These are phyloP conservation scores for Trichogramma pretiosum DNA, from an alignment of 1,140 invertebrate genomes.

Conservation along the genomic window DNA sequence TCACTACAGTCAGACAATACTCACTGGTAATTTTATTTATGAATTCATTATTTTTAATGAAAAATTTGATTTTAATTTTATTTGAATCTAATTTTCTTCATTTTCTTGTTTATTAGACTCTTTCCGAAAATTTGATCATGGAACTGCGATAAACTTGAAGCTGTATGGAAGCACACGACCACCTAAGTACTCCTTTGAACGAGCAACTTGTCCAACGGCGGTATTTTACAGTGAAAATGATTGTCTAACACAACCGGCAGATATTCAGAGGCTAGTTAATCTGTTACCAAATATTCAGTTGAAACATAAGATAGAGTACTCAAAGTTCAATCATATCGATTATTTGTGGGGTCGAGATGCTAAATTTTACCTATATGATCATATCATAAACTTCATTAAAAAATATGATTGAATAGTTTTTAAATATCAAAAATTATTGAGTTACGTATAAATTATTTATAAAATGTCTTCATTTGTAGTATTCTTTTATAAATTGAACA, in stretches of 20 bases:
- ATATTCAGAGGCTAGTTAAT: conserved; percentile 49
- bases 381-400: conserved; percentile 27
- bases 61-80: background rate
- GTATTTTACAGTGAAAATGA: conserved; percentile 68
- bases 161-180: conserved; percentile 43
- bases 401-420: conserved; percentile 12
- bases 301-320: conserved; percentile 33
- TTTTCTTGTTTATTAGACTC: conserved; percentile 29
- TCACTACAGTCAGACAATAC: conserved; percentile 50
- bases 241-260: conserved; percentile 52
- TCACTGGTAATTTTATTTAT: conserved; percentile 27
- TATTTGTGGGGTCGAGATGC: conserved; percentile 44
- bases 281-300: conserved; percentile 46
- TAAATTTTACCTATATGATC: conserved; percentile 34
- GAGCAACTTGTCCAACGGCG: conserved; percentile 48
- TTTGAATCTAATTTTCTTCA: background rate
- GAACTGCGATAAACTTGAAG: conserved; percentile 39
- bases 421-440: no score
- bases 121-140: conserved; percentile 50
- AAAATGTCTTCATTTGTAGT: no score
- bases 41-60: conserved; percentile 3
- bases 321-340: conserved; percentile 46
- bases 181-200: conserved; percentile 45
- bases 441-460: no score
- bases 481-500: background rate